Conservation (phyloP, 2,888 invertebrate genomes). For the Leptarthrus brevirostris region DNA sequence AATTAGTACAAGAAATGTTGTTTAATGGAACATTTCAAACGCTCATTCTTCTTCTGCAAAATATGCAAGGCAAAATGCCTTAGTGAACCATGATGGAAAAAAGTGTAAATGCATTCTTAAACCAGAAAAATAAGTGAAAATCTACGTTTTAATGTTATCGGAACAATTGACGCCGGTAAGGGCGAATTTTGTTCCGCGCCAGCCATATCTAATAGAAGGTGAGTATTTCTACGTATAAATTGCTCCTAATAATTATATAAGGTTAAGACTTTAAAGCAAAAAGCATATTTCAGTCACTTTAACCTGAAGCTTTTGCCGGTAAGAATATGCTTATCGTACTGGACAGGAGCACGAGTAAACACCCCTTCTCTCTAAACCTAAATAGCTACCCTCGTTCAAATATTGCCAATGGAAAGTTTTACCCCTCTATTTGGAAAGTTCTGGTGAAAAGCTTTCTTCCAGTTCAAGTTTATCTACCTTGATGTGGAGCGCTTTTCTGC, state of each 20-base stretch:
- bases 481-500: neutral
- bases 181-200: constrained; percentile 58
- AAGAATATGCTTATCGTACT: neutral
- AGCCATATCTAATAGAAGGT: constrained; percentile 40
- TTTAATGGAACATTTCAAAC: neutral
- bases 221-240: no score
- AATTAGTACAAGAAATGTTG: neutral
- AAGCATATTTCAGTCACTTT: no score
- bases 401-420: constrained; percentile 16
- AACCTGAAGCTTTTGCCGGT: no score
- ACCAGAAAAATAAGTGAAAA: constrained; percentile 29
- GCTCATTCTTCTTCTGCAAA: neutral
- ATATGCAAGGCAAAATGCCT: neutral
- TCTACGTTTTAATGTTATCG: constrained; percentile 63
- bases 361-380: neutral
- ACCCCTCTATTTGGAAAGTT: neutral
- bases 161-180: constrained; percentile 64
- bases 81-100: constrained; percentile 5
- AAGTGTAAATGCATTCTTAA: constrained; percentile 47
- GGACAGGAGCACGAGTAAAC: neutral
- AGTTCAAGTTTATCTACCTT: constrained; percentile 35
- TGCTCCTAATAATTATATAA: no score
- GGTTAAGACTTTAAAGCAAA: no score
- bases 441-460: constrained; percentile 41
- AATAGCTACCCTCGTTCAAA: neutral